A percentile compares a stretch with the other conserved stretches of the same genome.
Evolutionary conservation across 1,140 invertebrate genomes (phyloP).

Genomic region (Geopemphigus sp.): DNA sequence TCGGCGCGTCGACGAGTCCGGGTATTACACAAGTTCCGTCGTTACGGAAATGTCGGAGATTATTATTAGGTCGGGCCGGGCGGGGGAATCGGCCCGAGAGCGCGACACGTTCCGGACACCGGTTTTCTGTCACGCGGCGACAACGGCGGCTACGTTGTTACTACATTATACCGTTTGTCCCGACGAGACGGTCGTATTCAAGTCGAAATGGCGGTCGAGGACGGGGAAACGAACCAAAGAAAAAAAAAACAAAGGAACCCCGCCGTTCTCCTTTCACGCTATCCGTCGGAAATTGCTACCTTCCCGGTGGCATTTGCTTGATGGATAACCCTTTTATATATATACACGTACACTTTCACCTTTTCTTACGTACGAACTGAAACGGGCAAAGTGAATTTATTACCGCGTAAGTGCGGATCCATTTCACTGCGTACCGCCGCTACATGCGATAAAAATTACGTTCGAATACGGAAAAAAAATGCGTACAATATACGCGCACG

Average conservation of each 20-base stretch:
- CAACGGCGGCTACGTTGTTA: no score
- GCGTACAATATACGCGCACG: no score
- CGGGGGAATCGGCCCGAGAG: no score
- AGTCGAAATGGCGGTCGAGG: neutral
- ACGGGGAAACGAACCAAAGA: neutral
- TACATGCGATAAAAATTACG: slow-evolving; percentile 24
- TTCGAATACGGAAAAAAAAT: neutral
- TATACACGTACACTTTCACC: neutral
- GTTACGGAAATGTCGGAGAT: no score
- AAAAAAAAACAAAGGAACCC: slow-evolving; percentile 25
- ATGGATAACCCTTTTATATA: slow-evolving; percentile 37
- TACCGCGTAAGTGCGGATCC: slow-evolving; percentile 14
- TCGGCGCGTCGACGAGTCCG: no score
- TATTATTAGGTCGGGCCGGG: no score
- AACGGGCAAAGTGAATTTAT: slow-evolving; percentile 22
- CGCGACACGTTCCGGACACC: no score
- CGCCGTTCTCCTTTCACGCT: neutral
- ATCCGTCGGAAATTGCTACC: neutral
- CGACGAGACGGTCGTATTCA: neutral
- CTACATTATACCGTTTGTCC: neutral
- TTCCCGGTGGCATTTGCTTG: slow-evolving; percentile 15
- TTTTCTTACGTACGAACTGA: neutral
- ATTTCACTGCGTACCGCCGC: slow-evolving; percentile 1
- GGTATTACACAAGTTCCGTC: no score
- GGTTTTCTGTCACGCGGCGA: neutral